A percentile compares a stretch with the other conserved stretches of the same genome.
These are phyloP conservation scores for Porites cylindrica DNA, from an alignment of 92 coral and sea anemone genomes.

Conservation along the genomic window DNA sequence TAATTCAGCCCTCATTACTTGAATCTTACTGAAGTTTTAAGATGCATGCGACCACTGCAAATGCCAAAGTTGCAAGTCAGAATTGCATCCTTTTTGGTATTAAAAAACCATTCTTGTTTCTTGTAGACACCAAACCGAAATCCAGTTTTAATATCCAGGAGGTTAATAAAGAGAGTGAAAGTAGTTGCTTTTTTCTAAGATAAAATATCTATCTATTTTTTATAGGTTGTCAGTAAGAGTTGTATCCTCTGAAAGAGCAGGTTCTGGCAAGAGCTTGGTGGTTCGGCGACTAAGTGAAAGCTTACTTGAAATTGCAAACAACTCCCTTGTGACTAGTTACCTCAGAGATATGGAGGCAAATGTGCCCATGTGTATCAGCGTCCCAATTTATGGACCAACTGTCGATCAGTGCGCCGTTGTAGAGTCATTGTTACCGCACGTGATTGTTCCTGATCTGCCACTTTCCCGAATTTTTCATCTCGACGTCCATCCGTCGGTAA, in stretches of 20 bases:
- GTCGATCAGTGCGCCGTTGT: constrained; percentile 69
- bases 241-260: constrained; percentile 82
- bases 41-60: too few species aligned
- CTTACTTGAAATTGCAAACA: constrained; percentile 65
- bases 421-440: constrained; percentile 73
- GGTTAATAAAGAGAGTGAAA: too few species aligned
- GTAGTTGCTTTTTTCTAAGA: too few species aligned
- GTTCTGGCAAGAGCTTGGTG: constrained; percentile 87
- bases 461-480: constrained; percentile 91
- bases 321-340: constrained; percentile 59
- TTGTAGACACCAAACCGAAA: too few species aligned
- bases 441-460: constrained; percentile 77
- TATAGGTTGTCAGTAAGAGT: constrained; percentile 84
- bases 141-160: too few species aligned
- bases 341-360: constrained; percentile 42
- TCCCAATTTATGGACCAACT: constrained; percentile 85
- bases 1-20: too few species aligned
- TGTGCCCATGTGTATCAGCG: constrained; percentile 67
- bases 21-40: too few species aligned
- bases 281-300: constrained; percentile 67
- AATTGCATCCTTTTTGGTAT: too few species aligned
- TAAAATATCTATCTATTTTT: not conserved
- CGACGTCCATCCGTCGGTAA: constrained; percentile 92
- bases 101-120: too few species aligned
- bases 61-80: too few species aligned